Percentiles rank a stretch among this genome's conserved stretches.
phyloP scores from a whole-genome alignment of 2,113 vertebrate genomes.

The Paratilapia polleni region DNA sequence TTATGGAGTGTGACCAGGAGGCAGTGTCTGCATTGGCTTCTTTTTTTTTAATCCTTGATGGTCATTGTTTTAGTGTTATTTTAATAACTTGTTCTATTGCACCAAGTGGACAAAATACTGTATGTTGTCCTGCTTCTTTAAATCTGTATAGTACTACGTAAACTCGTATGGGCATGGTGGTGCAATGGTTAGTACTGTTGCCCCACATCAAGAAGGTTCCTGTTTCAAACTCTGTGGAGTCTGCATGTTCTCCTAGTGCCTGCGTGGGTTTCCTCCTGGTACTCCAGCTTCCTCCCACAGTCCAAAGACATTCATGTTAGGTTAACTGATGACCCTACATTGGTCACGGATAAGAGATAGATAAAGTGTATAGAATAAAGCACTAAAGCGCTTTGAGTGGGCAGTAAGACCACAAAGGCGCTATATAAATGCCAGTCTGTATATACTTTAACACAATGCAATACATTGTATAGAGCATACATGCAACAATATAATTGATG shows the following conservation, averaged over 20 bases:
- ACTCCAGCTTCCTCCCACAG: neutral
- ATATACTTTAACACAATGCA: neutral
- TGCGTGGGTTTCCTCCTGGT: neutral
- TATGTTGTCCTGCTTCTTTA: neutral
- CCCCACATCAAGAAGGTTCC: neutral
- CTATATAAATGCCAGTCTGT: neutral
- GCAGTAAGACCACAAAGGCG: neutral
- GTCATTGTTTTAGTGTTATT: neutral
- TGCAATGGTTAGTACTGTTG: neutral
- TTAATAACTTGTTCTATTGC: neutral
- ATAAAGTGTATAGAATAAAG: neutral
- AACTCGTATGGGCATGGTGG: neutral
- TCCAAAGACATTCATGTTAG: neutral
- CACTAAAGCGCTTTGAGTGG: neutral
- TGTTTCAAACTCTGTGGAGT: neutral
- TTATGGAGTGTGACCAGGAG: neutral
- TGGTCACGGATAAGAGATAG: neutral
- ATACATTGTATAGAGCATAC: too few species aligned
- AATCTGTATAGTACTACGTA: neutral
- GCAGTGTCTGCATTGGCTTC: too few species aligned
- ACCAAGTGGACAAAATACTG: too few species aligned
- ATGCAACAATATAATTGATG: too few species aligned
- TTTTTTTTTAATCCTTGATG: neutral
- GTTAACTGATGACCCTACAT: neutral
- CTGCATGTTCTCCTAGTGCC: too few species aligned